phyloP scores from a whole-genome alignment of 2,113 vertebrate genomes.

The Sceloporus undulatus region DNA sequence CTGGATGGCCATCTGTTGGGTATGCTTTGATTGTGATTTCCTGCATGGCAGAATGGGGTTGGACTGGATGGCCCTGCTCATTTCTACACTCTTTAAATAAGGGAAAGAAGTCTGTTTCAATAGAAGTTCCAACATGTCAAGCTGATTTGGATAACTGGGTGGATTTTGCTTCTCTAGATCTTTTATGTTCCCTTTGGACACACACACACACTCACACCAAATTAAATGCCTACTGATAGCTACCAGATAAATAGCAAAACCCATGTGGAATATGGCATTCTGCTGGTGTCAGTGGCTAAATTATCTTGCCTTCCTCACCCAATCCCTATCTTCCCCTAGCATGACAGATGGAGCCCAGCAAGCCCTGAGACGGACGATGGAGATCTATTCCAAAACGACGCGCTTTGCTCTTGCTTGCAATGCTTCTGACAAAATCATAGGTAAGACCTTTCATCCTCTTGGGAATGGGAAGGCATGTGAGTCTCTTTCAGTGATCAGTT shows the following conservation, averaged over 20 bases:
- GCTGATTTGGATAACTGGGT: no score
- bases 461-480: no score
- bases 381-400: constrained; percentile 97
- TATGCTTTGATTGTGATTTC: no score
- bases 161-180: no score
- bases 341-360: constrained; percentile 99
- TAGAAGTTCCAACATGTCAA: no score
- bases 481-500: neutral
- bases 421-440: constrained; percentile 96
- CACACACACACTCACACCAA: no score
- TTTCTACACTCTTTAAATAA: neutral
- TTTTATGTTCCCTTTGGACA: no score
- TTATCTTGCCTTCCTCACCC: constrained; percentile 7
- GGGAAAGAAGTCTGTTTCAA: neutral
- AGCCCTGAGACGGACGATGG: constrained; percentile 96
- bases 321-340: constrained; percentile 68
- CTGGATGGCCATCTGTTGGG: no score
- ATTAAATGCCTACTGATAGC: neutral
- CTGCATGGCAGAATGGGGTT: no score
- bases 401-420: constrained; percentile 97
- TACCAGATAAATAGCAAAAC: neutral
- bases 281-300: neutral
- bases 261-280: no score
- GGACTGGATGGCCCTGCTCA: no score
- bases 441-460: constrained; percentile 62